These are phyloP conservation scores for Polietes domitor DNA, from an alignment of 2,888 invertebrate species.

Conservation along the genomic window DNA sequence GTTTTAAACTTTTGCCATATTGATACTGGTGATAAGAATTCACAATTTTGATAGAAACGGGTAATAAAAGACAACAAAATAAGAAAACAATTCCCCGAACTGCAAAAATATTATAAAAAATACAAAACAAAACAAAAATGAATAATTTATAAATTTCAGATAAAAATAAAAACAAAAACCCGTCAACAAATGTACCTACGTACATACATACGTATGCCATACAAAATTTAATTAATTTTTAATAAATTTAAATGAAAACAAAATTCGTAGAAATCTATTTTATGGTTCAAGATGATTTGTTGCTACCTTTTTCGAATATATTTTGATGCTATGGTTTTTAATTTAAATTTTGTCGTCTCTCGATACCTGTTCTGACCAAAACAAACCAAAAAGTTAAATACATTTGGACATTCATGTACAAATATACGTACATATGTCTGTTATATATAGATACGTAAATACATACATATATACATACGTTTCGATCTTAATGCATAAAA, in stretches of 20 bases:
- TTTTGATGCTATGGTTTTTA: conserved; percentile 38
- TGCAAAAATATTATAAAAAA: too few species aligned
- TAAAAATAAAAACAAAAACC: background rate
- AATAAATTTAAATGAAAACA: conserved; percentile 45
- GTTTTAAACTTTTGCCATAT: too few species aligned
- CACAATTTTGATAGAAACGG: too few species aligned
- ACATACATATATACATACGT: background rate
- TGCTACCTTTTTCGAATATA: conserved; percentile 26
- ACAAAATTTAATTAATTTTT: conserved; percentile 30
- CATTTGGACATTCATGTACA: too few species aligned
- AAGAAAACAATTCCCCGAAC: conserved; percentile 10
- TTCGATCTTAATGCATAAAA: conserved; percentile 55
- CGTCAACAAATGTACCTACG: background rate
- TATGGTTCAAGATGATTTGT: conserved; percentile 23
- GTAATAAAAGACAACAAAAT: background rate
- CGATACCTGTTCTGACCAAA: conserved; percentile 38
- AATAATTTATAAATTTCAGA: conserved; percentile 5
- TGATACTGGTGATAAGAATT: too few species aligned
- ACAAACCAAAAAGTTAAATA: conserved; percentile 31
- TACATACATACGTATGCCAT: background rate
- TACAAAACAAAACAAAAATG: background rate
- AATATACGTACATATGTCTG: too few species aligned
- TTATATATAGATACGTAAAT: too few species aligned
- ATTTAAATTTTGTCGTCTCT: conserved; percentile 29
- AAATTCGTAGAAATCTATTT: conserved; percentile 47